Percentiles rank a stretch among this genome's conserved stretches.
These are phyloP conservation scores for Epizoanthus rinbou DNA, from an alignment of 92 coral and sea anemone genomes.

Conservation along the genomic window DNA sequence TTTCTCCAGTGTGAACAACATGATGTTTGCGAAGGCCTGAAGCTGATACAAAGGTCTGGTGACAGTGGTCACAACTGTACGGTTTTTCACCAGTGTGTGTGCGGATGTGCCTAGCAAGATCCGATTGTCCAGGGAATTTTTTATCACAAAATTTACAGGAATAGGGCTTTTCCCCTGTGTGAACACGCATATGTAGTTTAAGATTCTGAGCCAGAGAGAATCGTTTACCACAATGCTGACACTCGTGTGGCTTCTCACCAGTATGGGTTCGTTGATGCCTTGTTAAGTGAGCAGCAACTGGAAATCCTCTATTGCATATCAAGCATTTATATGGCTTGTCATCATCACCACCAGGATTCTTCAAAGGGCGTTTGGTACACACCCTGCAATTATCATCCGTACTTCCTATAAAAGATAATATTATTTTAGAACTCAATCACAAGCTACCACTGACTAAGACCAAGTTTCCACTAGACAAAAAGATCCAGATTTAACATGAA, in stretches of 20 bases:
- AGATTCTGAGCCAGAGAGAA: conserved; percentile 37
- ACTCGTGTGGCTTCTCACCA: conserved; percentile 33
- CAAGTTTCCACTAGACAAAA: too few species aligned
- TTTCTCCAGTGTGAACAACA: conserved; percentile 27
- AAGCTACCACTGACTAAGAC: too few species aligned
- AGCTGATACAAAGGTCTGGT: conserved; percentile 15
- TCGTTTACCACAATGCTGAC: conserved; percentile 26
- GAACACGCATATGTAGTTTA: conserved; percentile 32
- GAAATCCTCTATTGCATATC: conserved; percentile 21
- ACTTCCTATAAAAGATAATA: too few species aligned
- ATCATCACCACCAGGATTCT: neutral
- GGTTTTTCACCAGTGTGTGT: conserved; percentile 41
- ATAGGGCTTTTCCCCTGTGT: conserved; percentile 38
- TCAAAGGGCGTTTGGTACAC: conserved; percentile 24
- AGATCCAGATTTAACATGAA: too few species aligned
- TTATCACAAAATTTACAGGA: conserved; percentile 33
- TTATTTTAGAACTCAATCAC: too few species aligned
- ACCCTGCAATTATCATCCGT: conserved; percentile 20
- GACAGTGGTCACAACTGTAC: conserved; percentile 35
- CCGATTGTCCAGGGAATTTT: conserved; percentile 33
- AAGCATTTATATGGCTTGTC: conserved; percentile 31
- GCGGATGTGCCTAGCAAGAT: conserved; percentile 37
- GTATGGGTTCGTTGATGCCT: conserved; percentile 42
- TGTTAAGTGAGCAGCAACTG: conserved; percentile 27
- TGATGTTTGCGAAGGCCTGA: conserved; percentile 42